Conservation (phyloP, 1,140 invertebrate species). For the Olivierus martensii region DNA sequence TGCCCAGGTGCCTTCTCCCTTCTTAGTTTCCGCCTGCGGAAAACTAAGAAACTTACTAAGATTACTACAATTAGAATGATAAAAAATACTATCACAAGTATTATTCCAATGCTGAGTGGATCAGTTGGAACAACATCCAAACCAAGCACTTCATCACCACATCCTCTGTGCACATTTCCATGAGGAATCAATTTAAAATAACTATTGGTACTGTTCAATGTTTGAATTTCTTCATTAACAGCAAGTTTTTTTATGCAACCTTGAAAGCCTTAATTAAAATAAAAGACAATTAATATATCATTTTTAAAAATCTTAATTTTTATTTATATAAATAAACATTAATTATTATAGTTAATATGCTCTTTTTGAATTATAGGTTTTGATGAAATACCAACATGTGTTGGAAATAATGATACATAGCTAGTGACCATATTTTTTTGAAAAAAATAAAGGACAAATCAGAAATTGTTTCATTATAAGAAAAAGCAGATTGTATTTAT, state of each 20-base stretch:
- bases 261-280: constrained; percentile 48
- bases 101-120: constrained; percentile 76
- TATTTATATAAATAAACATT: too few species aligned
- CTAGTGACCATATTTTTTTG: too few species aligned
- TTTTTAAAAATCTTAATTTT: too few species aligned
- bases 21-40: constrained; percentile 28
- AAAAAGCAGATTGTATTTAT: too few species aligned
- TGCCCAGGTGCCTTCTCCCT: constrained; percentile 4
- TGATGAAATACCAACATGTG: too few species aligned
- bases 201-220: constrained; percentile 70
- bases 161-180: constrained; percentile 38
- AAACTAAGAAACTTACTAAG: constrained; percentile 74
- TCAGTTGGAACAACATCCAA: constrained; percentile 54
- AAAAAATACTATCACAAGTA: constrained; percentile 87
- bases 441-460: too few species aligned
- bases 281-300: too few species aligned
- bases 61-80: constrained; percentile 75
- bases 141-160: constrained; percentile 42
- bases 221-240: constrained; percentile 75
- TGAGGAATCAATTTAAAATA: constrained; percentile 49
- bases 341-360: too few species aligned
- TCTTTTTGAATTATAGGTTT: too few species aligned
- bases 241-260: constrained; percentile 82
- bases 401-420: too few species aligned
- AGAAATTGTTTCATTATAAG: too few species aligned